Evolutionary conservation across 1,140 invertebrate genomes (phyloP).

Genomic region (Drosophila pallidifrons): DNA sequence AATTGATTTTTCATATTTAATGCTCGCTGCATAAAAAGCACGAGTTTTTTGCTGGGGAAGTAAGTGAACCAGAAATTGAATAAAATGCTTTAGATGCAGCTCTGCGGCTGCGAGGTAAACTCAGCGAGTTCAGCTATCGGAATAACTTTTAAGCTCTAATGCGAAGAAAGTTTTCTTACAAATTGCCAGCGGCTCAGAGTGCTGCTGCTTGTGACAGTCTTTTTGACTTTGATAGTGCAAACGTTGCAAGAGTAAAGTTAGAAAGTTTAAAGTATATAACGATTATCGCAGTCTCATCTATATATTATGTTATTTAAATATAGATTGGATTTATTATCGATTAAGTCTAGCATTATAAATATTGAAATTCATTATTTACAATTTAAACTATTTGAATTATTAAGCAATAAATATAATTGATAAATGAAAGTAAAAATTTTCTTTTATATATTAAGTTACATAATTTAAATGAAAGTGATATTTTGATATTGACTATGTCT

Average conservation of each 20-base stretch:
- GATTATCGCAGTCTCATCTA: too few relatives aligned
- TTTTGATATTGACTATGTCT: too few relatives aligned
- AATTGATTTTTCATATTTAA: constrained; percentile 77
- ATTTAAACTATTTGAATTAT: too few relatives aligned
- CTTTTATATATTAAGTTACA: too few relatives aligned
- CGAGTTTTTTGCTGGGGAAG: constrained; percentile 3
- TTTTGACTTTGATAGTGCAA: not conserved
- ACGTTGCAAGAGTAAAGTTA: not conserved
- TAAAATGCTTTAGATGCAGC: constrained; percentile 7
- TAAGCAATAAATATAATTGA: too few relatives aligned
- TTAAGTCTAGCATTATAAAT: too few relatives aligned
- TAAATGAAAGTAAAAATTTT: too few relatives aligned
- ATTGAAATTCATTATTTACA: too few relatives aligned
- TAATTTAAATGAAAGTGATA: too few relatives aligned
- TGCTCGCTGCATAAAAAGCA: constrained; percentile 28
- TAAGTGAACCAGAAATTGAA: constrained; percentile 26
- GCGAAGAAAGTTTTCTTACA: not conserved
- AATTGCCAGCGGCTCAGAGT: not conserved
- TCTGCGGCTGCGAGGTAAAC: constrained; percentile 2
- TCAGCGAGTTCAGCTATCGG: not conserved
- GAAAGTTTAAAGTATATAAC: too few relatives aligned
- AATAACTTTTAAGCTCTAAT: not conserved
- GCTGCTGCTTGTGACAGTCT: not conserved
- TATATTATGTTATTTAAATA: too few relatives aligned
- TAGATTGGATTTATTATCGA: too few relatives aligned